Conservation (phyloP, 2,113 vertebrate species). For the Alligator sinensis region DNA sequence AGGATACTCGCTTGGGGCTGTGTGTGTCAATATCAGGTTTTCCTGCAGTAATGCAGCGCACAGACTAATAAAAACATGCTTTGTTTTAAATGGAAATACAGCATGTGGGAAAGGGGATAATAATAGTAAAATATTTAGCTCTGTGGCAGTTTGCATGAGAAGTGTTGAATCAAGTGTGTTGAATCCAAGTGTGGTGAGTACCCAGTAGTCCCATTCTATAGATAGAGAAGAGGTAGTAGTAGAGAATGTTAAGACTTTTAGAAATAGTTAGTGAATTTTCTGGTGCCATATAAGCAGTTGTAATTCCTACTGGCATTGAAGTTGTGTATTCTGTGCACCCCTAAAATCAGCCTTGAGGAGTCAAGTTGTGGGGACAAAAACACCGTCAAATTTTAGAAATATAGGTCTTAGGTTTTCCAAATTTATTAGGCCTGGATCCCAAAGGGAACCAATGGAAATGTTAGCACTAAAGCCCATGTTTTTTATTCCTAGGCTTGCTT, state of each 20-base stretch:
- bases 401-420: background rate
- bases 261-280: background rate
- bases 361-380: background rate
- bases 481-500: background rate
- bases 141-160: background rate
- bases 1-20: too few species aligned
- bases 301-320: background rate
- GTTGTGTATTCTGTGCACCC: background rate
- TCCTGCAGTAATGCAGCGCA: too few species aligned
- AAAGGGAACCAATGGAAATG: background rate
- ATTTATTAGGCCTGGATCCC: background rate
- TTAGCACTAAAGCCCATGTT: background rate
- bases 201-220: background rate
- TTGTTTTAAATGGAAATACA: too few species aligned
- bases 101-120: too few species aligned
- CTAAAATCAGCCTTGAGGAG: background rate
- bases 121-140: background rate
- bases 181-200: background rate
- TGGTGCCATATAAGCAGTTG: background rate
- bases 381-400: background rate
- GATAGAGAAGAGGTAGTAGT: background rate
- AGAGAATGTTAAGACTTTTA: background rate
- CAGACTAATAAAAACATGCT: too few species aligned
- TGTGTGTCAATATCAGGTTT: too few species aligned
- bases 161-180: background rate